Conservation (phyloP, 2,888 invertebrate species). For the Tortrix viridana region DNA sequence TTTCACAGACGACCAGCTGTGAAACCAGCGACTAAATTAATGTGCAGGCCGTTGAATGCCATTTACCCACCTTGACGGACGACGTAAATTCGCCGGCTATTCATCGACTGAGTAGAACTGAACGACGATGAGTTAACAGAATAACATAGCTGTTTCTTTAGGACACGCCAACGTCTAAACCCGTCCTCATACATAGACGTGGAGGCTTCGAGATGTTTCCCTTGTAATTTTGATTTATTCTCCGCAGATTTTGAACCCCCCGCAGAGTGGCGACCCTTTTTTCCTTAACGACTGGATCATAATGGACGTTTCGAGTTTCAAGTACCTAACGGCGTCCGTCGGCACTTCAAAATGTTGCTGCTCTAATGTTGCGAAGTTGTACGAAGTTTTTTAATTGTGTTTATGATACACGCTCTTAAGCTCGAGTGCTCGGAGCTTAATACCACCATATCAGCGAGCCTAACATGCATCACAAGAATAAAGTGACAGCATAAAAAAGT, state of each 20-base stretch:
- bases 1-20: no score
- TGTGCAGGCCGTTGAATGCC: no score
- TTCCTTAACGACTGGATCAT: conserved; percentile 56
- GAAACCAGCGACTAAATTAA: no score
- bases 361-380: conserved; percentile 1
- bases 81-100: no score
- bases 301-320: conserved; percentile 51
- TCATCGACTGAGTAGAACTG: no score
- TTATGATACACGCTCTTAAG: no score
- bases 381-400: background rate
- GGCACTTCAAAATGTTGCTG: conserved; percentile 20
- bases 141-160: conserved; percentile 26
- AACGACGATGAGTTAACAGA: no score
- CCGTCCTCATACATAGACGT: conserved; percentile 10
- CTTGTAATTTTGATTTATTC: conserved; percentile 74
- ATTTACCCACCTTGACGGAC: no score
- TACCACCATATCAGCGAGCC: no score
- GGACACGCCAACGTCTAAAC: conserved; percentile 16
- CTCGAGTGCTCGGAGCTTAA: no score
- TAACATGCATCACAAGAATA: no score
- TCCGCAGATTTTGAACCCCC: conserved; percentile 52
- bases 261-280: conserved; percentile 57
- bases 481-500: no score
- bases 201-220: conserved; percentile 61
- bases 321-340: conserved; percentile 49